Evolutionary conservation across 1,140 invertebrate species (phyloP), one percentile per base, ranked within the genome.

Genomic region (Sycophaga agraensis): DNA sequence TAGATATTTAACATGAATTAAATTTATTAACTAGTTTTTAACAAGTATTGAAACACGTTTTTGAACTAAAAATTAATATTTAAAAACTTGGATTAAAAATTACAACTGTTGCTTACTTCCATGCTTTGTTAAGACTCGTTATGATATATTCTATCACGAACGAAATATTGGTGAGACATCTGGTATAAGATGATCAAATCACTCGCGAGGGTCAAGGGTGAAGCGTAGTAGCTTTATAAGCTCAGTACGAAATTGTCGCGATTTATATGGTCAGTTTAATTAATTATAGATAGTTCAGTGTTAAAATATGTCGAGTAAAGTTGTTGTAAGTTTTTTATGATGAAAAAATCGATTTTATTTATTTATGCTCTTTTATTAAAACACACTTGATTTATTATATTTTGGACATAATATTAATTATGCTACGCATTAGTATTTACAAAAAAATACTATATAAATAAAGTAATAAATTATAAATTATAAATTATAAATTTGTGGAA

Each of bases 201-300:
- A 2, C 14, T 3, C 14, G 21, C 48, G n/a, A 68, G 61, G 74
- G 72, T 76, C 73, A 75, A 71, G 66, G 69, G 73, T 71, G 69
- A 74, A 64, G 64, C 67, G 53, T 57, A 49, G 67, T 64, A 37
- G 67, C 70, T 76, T 76, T 78, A 77, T 77, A 79, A 80, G 70
- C 65, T 45, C 70, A 65, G 71, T 59, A 68, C 69, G 42, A 58
- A 26, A 51, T 24, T 66, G 54, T 60, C 45, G 57, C 48, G 55
- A 63, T 68, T 58, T 56, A 63, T 49, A 68, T 70, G 74, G 71
- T 73, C 66, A 26, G 57, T 59, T 42, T 65, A 66, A 24, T 37
- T 28, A 46, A 24, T 37, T 66, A 67, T 53, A 51, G 16, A 19
- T 43, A 46, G 51, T 16, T 24, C 11, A 7, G 24, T 45, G 58